phyloP scores from a whole-genome alignment of 1,140 invertebrate species.

The Caenorhabditis tropicalis region DNA sequence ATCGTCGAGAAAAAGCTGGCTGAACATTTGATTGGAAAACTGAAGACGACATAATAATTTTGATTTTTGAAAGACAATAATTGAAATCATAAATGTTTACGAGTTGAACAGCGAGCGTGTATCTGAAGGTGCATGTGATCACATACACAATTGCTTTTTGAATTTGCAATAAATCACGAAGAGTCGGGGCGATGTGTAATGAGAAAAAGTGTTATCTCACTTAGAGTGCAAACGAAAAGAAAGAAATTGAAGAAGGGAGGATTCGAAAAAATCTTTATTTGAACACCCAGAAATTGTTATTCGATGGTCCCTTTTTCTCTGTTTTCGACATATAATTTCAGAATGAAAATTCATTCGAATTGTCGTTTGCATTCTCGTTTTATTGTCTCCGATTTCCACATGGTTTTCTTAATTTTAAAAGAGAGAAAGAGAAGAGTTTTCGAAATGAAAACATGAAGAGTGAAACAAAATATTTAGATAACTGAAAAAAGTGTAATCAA shows the following conservation, averaged over 20 bases:
- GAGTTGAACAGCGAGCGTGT: not conserved
- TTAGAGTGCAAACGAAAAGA: constrained; percentile 2
- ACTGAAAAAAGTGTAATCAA: constrained; percentile 10
- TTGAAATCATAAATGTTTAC: not conserved
- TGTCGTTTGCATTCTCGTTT: not conserved
- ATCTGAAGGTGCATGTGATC: not conserved
- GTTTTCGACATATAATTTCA: not conserved
- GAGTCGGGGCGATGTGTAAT: not conserved
- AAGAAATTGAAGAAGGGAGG: too few relatives aligned
- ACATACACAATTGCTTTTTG: not conserved
- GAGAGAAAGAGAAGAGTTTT: not conserved
- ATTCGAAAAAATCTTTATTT: not conserved
- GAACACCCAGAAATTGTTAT: not conserved
- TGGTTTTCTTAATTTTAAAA: not conserved
- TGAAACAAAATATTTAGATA: constrained; percentile 29
- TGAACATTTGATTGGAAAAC: constrained; percentile 29
- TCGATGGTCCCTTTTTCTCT: not conserved
- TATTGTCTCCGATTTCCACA: not conserved
- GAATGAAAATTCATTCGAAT: not conserved
- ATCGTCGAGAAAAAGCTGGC: not conserved
- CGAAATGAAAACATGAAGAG: not conserved
- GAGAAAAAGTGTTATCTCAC: constrained; percentile 20
- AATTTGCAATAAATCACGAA: constrained; percentile 38
- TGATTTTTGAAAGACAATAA: not conserved
- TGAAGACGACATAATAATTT: not conserved